A percentile compares a stretch with the other conserved stretches of the same genome.
Conservation (phyloP, 2,888 invertebrate species). For the Villa cingulata region DNA sequence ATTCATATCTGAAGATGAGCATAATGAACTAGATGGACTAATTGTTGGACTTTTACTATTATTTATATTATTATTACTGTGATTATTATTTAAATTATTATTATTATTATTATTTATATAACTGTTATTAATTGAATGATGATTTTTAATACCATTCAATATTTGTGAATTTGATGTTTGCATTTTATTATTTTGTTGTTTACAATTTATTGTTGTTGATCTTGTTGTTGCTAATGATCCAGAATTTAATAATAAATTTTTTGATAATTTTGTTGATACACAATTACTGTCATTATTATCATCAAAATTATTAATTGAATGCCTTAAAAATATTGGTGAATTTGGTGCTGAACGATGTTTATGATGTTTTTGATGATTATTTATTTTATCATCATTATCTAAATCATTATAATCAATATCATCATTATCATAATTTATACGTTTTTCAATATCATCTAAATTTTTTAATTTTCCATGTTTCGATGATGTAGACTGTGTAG, state of each 20-base stretch:
- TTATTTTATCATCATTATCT: too few species aligned
- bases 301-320: conserved; percentile 20
- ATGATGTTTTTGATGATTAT: conserved; percentile 17
- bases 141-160: conserved; percentile 26
- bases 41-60: conserved; percentile 26
- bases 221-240: not conserved
- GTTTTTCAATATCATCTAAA: too few species aligned
- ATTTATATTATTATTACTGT: conserved; percentile 3
- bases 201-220: not conserved
- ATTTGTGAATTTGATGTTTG: conserved; percentile 30
- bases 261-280: not conserved
- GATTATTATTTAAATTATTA: conserved; percentile 2
- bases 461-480: too few species aligned
- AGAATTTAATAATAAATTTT: not conserved
- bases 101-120: conserved; percentile 16
- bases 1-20: conserved; percentile 37
- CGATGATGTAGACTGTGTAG: not conserved
- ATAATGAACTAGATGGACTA: conserved; percentile 34
- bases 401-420: not conserved
- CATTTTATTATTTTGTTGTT: not conserved
- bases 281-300: too few species aligned
- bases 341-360: conserved; percentile 48
- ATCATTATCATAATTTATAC: not conserved
- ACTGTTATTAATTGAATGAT: conserved; percentile 14
- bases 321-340: conserved; percentile 45